Conservation (phyloP, 2,113 vertebrate genomes). For the Cyprinus carpio region DNA sequence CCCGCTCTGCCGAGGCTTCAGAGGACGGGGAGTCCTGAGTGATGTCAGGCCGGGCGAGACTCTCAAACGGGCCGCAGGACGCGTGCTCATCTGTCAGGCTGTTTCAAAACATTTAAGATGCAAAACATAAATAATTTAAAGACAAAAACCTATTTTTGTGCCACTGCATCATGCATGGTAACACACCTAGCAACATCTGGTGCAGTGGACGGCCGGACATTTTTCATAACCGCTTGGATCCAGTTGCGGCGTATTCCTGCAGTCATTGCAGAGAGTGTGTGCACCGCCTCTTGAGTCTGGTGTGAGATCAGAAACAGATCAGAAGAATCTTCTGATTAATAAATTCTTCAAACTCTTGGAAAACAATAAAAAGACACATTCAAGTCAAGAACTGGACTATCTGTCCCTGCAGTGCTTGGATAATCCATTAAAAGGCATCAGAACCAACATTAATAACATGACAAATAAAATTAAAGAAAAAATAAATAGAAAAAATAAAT, state of each 20-base stretch:
- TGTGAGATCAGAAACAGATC: neutral
- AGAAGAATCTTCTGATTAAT: neutral
- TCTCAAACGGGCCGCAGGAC: slow-evolving; percentile 70
- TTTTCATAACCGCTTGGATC: slow-evolving; percentile 83
- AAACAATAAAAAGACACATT: neutral
- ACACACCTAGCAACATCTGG: slow-evolving; percentile 79
- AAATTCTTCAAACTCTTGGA: neutral
- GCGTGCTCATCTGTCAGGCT: slow-evolving; percentile 74
- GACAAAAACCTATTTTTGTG: neutral
- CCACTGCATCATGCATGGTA: neutral
- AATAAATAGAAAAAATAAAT: neutral
- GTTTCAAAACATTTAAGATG: neutral
- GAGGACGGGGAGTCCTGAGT: slow-evolving; percentile 75
- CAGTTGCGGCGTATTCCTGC: slow-evolving; percentile 82
- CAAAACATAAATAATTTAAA: neutral
- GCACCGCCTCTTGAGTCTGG: slow-evolving; percentile 77
- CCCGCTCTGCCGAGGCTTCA: slow-evolving; percentile 72
- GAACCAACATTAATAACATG: neutral
- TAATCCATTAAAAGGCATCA: neutral
- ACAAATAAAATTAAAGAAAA: neutral
- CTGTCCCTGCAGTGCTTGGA: slow-evolving; percentile 4
- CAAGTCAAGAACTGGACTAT: neutral
- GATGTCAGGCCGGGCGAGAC: slow-evolving; percentile 70
- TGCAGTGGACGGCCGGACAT: slow-evolving; percentile 78
- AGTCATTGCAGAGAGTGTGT: slow-evolving; percentile 82